phyloP scores from a whole-genome alignment of 2,113 vertebrate species.

The Carettochelys insculpta region DNA sequence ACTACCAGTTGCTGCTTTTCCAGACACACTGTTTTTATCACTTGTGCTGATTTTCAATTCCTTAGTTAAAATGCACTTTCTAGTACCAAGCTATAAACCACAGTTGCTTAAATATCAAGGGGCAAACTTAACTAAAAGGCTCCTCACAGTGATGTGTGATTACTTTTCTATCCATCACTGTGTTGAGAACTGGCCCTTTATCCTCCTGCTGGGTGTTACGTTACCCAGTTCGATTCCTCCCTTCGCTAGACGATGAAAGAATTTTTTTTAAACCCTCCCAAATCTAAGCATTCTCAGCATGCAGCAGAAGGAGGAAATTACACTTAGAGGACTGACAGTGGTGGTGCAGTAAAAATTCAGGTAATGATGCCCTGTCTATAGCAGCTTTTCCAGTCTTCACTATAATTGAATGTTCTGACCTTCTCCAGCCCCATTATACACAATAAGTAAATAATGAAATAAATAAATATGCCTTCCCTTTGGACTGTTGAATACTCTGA shows the following conservation, averaged over 20 bases:
- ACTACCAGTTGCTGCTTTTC: background rate
- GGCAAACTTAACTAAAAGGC: background rate
- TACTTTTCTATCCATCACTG: background rate
- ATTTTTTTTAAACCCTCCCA: background rate
- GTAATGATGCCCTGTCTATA: conserved; percentile 52
- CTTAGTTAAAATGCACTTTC: background rate
- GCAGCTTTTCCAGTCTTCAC: conserved; percentile 27
- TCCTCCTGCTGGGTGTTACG: background rate
- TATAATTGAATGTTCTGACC: conserved; percentile 56
- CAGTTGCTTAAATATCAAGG: background rate
- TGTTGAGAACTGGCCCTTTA: background rate
- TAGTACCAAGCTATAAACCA: background rate
- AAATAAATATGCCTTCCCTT: conserved; percentile 27
- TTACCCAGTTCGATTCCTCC: background rate
- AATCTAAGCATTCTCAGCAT: conserved; percentile 1
- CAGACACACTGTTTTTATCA: background rate
- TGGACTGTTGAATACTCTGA: conserved; percentile 22
- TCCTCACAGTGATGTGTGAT: background rate
- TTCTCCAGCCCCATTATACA: conserved; percentile 33
- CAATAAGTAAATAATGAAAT: conserved; percentile 47
- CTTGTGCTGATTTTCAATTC: background rate
- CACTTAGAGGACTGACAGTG: conserved; percentile 33
- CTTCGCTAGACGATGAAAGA: background rate
- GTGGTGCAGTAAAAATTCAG: conserved; percentile 52
- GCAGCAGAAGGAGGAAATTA: conserved; percentile 46